Conservation (phyloP, 2,888 invertebrate species). For the Lycia hirtaria region DNA sequence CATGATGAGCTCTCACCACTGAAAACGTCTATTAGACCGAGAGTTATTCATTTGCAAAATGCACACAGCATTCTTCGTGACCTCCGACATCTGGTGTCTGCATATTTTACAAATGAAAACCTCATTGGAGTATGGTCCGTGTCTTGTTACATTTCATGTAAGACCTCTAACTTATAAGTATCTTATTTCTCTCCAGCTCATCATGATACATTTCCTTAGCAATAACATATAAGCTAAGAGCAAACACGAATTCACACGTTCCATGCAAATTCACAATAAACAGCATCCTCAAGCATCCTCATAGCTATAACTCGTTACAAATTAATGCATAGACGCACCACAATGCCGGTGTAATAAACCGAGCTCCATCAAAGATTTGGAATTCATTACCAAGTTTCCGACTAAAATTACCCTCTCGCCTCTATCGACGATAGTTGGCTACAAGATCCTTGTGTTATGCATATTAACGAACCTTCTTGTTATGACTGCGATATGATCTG, state of each 20-base stretch:
- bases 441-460: slow-evolving; percentile 70
- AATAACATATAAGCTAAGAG: not conserved
- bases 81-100: too few relatives aligned
- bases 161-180: too few relatives aligned
- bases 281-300: slow-evolving; percentile 32
- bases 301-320: slow-evolving; percentile 46
- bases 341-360: slow-evolving; percentile 63
- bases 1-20: too few relatives aligned
- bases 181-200: too few relatives aligned
- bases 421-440: slow-evolving; percentile 69
- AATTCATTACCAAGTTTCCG: slow-evolving; percentile 76
- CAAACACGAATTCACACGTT: slow-evolving; percentile 16
- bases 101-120: too few relatives aligned
- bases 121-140: too few relatives aligned
- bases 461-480: slow-evolving; percentile 75
- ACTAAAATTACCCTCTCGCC: slow-evolving; percentile 62
- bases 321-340: slow-evolving; percentile 50
- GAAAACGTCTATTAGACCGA: too few relatives aligned
- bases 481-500: slow-evolving; percentile 63
- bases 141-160: too few relatives aligned
- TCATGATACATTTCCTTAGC: not conserved
- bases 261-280: slow-evolving; percentile 20
- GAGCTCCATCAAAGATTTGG: slow-evolving; percentile 69
- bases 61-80: too few relatives aligned
- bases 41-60: too few relatives aligned